Percentiles rank a stretch among this genome's conserved stretches.
phyloP scores from a whole-genome alignment of 2,888 invertebrate genomes.

The Pinctada fucata region DNA sequence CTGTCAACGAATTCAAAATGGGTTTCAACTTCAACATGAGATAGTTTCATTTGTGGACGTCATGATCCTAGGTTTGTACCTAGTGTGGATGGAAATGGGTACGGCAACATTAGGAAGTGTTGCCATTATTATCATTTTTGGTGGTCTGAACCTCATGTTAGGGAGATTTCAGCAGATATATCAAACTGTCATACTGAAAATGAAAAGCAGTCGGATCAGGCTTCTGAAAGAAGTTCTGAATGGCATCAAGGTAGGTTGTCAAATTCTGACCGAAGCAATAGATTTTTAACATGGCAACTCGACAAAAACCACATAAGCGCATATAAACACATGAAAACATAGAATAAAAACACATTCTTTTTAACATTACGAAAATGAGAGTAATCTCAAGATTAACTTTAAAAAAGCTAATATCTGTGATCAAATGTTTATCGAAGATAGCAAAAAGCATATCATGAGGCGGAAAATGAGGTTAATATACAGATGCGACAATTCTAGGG shows the following conservation, averaged over 20 bases:
- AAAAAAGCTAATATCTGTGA: no score
- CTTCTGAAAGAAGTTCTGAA: slow-evolving; percentile 74
- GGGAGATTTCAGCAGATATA: slow-evolving; percentile 59
- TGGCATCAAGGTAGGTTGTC: slow-evolving; percentile 74
- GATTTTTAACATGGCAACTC: no score
- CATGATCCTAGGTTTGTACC: slow-evolving; percentile 63
- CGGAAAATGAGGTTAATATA: no score
- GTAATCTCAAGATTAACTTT: no score
- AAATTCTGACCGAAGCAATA: no score
- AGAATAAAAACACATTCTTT: no score
- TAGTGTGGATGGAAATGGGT: slow-evolving; percentile 78
- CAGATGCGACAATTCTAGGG: no score
- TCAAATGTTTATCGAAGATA: no score
- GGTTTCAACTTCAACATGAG: slow-evolving; percentile 46
- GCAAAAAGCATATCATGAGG: no score
- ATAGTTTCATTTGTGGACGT: slow-evolving; percentile 45
- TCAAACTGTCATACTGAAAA: slow-evolving; percentile 63
- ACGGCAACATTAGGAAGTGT: slow-evolving; percentile 92
- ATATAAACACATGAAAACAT: no score
- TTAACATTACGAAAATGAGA: no score
- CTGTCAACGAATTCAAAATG: slow-evolving; percentile 66
- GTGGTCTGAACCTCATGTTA: slow-evolving; percentile 77
- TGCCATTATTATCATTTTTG: slow-evolving; percentile 92
- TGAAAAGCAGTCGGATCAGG: slow-evolving; percentile 72
- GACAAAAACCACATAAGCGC: no score